phyloP scores from a whole-genome alignment of 2,888 invertebrate genomes.

The Eilema sororculum region DNA sequence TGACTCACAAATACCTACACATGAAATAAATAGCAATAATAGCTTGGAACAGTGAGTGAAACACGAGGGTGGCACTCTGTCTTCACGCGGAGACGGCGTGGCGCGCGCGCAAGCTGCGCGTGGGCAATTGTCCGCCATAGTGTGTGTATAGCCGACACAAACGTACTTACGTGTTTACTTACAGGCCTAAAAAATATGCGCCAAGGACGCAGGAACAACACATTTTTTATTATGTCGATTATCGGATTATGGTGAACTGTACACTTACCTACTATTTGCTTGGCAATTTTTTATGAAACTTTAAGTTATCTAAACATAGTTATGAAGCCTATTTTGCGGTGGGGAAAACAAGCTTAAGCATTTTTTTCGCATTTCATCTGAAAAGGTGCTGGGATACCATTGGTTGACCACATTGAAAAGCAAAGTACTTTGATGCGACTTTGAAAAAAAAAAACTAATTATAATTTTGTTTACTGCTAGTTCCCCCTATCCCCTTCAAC shows the following conservation, averaged over 20 bases:
- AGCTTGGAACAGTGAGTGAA: constrained; percentile 20
- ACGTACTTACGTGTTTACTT: background rate
- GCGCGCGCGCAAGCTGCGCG: constrained; percentile 52
- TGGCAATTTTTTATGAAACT: constrained; percentile 1
- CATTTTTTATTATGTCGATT: constrained; percentile 12
- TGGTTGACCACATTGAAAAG: too few species aligned
- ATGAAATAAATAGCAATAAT: constrained; percentile 16
- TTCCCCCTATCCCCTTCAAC: too few species aligned
- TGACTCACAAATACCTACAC: background rate
- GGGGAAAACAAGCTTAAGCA: too few species aligned
- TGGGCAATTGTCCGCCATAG: constrained; percentile 19
- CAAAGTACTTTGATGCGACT: too few species aligned
- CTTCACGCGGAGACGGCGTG: constrained; percentile 61
- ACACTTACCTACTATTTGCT: background rate
- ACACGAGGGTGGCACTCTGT: constrained; percentile 28
- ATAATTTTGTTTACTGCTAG: too few species aligned
- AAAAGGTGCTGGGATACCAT: background rate
- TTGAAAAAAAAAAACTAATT: too few species aligned
- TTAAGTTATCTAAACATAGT: background rate
- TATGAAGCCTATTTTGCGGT: background rate
- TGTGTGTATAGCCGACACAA: background rate
- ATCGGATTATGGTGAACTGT: constrained; percentile 2
- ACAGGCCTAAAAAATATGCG: constrained; percentile 6
- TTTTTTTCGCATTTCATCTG: background rate
- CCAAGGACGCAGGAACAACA: constrained; percentile 21